A percentile compares a stretch with the other conserved stretches of the same genome.
These are phyloP conservation scores for Diloba caeruleocephala DNA, from an alignment of 2,888 invertebrate species.

Conservation along the genomic window DNA sequence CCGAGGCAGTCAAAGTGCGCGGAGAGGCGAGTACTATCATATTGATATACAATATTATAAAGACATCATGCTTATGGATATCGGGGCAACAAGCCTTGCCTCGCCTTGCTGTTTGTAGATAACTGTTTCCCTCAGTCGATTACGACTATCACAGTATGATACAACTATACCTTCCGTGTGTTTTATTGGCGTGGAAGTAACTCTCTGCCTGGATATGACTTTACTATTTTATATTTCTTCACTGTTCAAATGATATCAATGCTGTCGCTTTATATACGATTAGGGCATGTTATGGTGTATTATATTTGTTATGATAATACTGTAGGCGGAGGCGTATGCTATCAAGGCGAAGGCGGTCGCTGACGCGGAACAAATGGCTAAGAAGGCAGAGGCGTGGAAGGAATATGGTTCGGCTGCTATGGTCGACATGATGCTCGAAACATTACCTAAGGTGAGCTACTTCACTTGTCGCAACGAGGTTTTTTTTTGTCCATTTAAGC, in stretches of 20 bases:
- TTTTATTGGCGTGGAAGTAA: too few relatives aligned
- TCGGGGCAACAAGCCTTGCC: too few relatives aligned
- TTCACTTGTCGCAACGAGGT: not conserved
- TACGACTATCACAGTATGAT: too few relatives aligned
- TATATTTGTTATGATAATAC: slow-evolving; percentile 23
- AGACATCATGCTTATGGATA: too few relatives aligned
- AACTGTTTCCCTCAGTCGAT: too few relatives aligned
- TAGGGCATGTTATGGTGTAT: slow-evolving; percentile 20
- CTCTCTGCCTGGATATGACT: too few relatives aligned
- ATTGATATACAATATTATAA: not conserved
- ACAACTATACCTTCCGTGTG: too few relatives aligned
- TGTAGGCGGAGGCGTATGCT: slow-evolving; percentile 95
- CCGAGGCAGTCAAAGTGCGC: slow-evolving; percentile 94
- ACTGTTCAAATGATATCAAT: slow-evolving; percentile 17
- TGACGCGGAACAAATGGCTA: slow-evolving; percentile 98
- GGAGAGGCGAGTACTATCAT: slow-evolving; percentile 89
- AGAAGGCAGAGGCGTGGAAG: slow-evolving; percentile 99
- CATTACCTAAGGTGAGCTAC: slow-evolving; percentile 95
- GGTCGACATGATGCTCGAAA: slow-evolving; percentile 98
- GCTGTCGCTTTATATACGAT: slow-evolving; percentile 12
- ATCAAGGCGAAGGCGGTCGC: slow-evolving; percentile 98
- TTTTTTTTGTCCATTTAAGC: slow-evolving; percentile 5
- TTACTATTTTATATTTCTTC: not conserved
- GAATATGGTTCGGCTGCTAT: slow-evolving; percentile 98
- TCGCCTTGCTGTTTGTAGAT: too few relatives aligned